phyloP scores from a whole-genome alignment of 2,888 invertebrate genomes.

The Lomographa bimaculata region DNA sequence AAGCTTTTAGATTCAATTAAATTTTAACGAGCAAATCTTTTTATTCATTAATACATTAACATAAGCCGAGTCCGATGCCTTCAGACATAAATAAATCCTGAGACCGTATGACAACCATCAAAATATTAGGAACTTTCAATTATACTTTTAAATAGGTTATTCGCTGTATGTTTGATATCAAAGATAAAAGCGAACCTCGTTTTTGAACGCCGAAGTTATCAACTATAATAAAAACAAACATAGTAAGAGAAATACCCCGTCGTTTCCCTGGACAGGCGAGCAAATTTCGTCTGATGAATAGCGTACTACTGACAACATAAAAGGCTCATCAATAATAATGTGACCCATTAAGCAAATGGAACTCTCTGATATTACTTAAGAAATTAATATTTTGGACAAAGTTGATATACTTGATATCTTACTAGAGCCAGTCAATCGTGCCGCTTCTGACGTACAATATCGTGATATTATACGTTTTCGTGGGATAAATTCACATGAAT shows the following conservation, averaged over 20 bases:
- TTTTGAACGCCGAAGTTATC: slow-evolving; percentile 27
- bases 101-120: no score
- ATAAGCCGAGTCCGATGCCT: no score
- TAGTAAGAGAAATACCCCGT: slow-evolving; percentile 36
- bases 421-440: slow-evolving; percentile 31
- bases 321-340: slow-evolving; percentile 60
- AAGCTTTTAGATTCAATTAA: no score
- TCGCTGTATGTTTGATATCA: no score
- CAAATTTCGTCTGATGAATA: slow-evolving; percentile 47
- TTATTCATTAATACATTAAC: no score
- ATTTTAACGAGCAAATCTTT: no score
- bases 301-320: slow-evolving; percentile 43
- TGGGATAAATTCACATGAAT: slow-evolving; percentile 22
- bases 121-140: no score
- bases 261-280: slow-evolving; percentile 42
- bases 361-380: slow-evolving; percentile 55
- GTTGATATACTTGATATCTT: slow-evolving; percentile 38
- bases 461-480: slow-evolving; percentile 36
- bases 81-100: no score
- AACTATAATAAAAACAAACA: slow-evolving; percentile 26
- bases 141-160: no score
- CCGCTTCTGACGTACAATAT: slow-evolving; percentile 24
- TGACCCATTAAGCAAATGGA: slow-evolving; percentile 64
- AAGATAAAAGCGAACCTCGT: slow-evolving; percentile 25
- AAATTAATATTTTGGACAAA: slow-evolving; percentile 60